Conservation (phyloP, 2,113 vertebrate genomes). For the Calidris pygmaea region DNA sequence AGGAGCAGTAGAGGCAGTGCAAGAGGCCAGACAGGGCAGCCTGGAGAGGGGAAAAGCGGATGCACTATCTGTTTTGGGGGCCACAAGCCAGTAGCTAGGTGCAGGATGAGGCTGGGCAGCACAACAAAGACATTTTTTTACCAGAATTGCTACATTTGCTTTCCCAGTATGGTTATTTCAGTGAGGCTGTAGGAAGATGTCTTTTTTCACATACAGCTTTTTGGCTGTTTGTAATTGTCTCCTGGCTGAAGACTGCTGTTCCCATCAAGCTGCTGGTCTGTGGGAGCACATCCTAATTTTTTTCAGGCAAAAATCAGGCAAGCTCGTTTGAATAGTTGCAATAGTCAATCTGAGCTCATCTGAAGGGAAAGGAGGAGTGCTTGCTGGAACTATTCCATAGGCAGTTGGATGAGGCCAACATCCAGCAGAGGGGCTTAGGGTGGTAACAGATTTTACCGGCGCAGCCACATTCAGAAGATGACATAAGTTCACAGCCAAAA, state of each 20-base stretch:
- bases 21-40: neutral
- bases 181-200: neutral
- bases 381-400: neutral
- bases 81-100: neutral
- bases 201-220: neutral
- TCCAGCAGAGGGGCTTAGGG: constrained; percentile 12
- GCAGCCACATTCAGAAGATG: constrained; percentile 11
- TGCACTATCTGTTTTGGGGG: neutral
- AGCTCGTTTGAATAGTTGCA: neutral
- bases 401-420: constrained; percentile 1
- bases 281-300: neutral
- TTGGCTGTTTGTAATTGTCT: neutral
- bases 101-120: neutral
- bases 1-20: neutral
- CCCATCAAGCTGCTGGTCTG: neutral
- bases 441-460: constrained; percentile 20
- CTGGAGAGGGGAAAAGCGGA: neutral
- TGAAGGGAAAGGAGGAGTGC: neutral
- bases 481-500: neutral
- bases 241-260: neutral
- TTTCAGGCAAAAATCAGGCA: neutral
- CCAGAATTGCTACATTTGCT: neutral
- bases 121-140: neutral
- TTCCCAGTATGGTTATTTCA: neutral
- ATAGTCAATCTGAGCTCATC: neutral